Conservation (phyloP, 2,888 invertebrate genomes). For the Caenorhabditis sp. region DNA sequence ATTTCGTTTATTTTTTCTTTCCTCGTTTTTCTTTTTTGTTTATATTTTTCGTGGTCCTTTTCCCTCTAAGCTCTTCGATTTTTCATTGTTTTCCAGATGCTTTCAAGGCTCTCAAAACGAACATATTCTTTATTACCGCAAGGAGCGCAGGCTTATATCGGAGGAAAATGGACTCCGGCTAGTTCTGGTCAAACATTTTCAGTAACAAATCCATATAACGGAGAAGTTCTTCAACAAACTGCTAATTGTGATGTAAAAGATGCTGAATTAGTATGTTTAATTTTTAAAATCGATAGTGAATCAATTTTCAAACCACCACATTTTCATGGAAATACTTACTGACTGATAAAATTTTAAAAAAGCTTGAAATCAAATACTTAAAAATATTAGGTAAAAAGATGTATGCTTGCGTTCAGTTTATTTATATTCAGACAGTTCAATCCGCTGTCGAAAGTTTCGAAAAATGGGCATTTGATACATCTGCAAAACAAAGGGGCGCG, state of each 20-base stretch:
- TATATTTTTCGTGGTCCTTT: neutral
- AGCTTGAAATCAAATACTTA: too few species aligned
- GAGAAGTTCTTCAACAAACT: slow-evolving; percentile 53
- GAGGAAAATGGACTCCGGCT: slow-evolving; percentile 54
- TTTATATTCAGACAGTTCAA: slow-evolving; percentile 60
- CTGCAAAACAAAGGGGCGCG: slow-evolving; percentile 65
- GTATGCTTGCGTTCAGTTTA: too few species aligned
- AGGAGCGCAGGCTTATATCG: slow-evolving; percentile 65
- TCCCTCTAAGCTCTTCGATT: too few species aligned
- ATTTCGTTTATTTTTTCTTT: neutral
- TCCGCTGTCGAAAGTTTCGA: slow-evolving; percentile 58
- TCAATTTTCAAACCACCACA: too few species aligned
- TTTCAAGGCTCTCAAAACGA: slow-evolving; percentile 10
- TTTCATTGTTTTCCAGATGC: slow-evolving; percentile 6
- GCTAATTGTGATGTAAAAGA: slow-evolving; percentile 65
- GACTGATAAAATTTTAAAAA: too few species aligned
- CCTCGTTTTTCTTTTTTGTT: neutral
- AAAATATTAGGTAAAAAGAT: too few species aligned
- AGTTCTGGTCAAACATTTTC: slow-evolving; percentile 53
- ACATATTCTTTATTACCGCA: slow-evolving; percentile 54
- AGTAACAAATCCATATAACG: slow-evolving; percentile 63
- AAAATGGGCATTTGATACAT: slow-evolving; percentile 62
- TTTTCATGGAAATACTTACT: too few species aligned
- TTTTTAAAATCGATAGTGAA: too few species aligned
- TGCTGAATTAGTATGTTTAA: slow-evolving; percentile 41